Evolutionary conservation across 2,113 vertebrate species (phyloP), one percentile per base, ranked within the genome.

Genomic region (Gadus chalcogrammus): DNA sequence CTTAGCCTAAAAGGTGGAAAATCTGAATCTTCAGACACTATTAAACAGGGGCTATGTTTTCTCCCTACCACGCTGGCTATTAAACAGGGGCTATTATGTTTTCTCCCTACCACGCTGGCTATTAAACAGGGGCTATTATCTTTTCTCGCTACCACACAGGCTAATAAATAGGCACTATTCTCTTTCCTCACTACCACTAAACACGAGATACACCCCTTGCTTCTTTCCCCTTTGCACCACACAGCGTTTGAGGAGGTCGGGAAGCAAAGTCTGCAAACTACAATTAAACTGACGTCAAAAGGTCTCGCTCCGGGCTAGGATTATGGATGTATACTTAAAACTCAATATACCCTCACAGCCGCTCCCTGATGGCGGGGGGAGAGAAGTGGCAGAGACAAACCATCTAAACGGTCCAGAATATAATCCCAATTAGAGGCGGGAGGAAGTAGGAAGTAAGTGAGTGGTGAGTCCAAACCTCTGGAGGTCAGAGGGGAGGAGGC

Each of bases 401-500:
- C 87, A 84, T 69, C 66, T 79, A 77, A 84, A 83, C 74, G 79
- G 86, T 85, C 84, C 80, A 86, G 82, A 90, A 87, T 88, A 89
- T 83, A 84, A 88, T 85, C 76, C 80, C 82, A 89, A 88, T 86
- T 88, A 88, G 81, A 87, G 82, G 80, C 77, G 79, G 82, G 78
- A 87, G 83, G 88, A 87, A 85, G 74, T 82, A 81, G 83, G 79
- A 83, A 87, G 79, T 85, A 83, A 48, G 79, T 70, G 67, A 88
- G 84, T 71, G 76, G 64, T 55, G 76, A 85, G 79, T 88, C 88
- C 90, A 91, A 84, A 99, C 98, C 97, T 96, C 84, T 93, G 55
- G 68, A 99, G 91, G 86, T 99, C 98, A 77, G 97, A 98, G 82
- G 97, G 98, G 84, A 98, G 94, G 79, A 99, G 93, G 84, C 98